phyloP scores from a whole-genome alignment of 1,140 invertebrate genomes.

The Muscidifurax raptorellus region DNA sequence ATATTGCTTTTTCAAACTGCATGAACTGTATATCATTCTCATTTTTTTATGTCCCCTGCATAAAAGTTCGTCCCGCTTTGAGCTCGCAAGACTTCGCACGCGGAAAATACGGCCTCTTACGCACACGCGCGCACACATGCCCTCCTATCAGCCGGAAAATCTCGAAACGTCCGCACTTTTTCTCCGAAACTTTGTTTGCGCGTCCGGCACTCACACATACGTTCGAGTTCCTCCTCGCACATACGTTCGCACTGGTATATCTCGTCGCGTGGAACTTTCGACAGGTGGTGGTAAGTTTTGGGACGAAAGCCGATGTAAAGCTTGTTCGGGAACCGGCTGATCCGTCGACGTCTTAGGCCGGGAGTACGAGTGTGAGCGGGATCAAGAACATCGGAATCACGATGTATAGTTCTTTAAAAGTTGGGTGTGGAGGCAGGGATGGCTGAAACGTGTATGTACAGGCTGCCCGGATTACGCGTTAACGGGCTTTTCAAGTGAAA shows the following conservation, averaged over 20 bases:
- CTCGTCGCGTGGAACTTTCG: conserved; percentile 6
- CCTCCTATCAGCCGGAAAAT: not conserved
- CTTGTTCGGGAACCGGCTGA: conserved; percentile 11
- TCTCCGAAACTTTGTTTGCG: not conserved
- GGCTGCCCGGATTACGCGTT: conserved; percentile 6
- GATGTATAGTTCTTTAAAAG: conserved; percentile 32
- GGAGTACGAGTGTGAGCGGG: not conserved
- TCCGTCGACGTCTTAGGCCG: not conserved
- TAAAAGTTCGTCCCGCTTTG: conserved; percentile 6
- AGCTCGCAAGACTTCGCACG: not conserved
- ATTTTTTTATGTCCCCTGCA: not conserved
- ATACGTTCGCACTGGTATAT: not conserved
- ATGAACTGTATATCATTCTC: not conserved
- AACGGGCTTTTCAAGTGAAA: conserved; percentile 8
- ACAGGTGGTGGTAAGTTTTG: not conserved
- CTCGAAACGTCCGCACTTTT: not conserved
- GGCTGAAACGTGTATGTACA: not conserved
- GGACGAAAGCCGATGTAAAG: conserved; percentile 23
- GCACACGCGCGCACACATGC: not conserved
- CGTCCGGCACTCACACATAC: not conserved
- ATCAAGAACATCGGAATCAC: not conserved
- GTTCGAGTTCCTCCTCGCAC: not conserved
- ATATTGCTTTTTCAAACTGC: not conserved
- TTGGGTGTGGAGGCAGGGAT: not conserved
- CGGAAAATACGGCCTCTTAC: not conserved